These are phyloP conservation scores for Cydia strobilella DNA, from an alignment of 1,140 invertebrate genomes.

Conservation along the genomic window DNA sequence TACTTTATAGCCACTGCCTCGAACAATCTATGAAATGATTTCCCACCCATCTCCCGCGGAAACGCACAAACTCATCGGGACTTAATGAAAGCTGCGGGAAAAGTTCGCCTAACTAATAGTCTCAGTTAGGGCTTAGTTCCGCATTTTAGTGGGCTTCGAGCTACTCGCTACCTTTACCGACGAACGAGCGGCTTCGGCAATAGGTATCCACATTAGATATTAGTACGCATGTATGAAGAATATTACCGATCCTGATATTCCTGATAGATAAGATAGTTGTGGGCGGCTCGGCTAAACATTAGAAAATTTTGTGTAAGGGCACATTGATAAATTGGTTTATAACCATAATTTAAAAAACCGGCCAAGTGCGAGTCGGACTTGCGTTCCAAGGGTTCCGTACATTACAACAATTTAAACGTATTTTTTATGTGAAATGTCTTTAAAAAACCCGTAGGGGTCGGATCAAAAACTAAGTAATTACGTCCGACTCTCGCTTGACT, in stretches of 20 bases:
- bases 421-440: no score
- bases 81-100: conserved; percentile 1
- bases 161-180: neutral
- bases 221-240: neutral
- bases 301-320: neutral
- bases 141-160: conserved; percentile 2
- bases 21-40: conserved; percentile 1
- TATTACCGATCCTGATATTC: neutral
- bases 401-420: no score
- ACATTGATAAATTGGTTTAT: no score
- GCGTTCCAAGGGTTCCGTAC: no score
- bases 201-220: neutral
- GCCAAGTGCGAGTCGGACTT: no score
- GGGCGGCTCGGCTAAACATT: neutral
- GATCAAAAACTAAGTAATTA: no score
- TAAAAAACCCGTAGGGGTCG: no score
- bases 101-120: conserved; percentile 15
- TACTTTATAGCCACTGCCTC: neutral
- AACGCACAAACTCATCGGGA: conserved; percentile 15
- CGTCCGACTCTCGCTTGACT: no score
- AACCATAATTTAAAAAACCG: no score
- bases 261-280: no score
- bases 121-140: conserved; percentile 15
- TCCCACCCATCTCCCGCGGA: neutral
- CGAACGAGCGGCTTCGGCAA: neutral